Conservation (phyloP, 2,113 vertebrate species). For the Corapipo altera region DNA sequence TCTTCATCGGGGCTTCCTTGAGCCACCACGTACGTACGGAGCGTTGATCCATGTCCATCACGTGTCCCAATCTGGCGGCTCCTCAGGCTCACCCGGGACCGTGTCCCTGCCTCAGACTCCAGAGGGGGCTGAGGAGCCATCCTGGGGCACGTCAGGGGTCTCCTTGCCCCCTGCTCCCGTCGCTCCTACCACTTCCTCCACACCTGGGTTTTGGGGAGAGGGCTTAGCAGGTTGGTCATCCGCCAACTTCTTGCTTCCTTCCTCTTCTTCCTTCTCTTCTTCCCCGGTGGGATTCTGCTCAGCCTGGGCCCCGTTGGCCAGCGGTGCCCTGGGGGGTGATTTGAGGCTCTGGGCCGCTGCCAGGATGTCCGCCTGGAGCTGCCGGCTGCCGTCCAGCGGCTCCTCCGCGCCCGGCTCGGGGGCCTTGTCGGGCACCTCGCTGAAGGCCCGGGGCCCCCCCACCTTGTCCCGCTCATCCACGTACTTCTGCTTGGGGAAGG, state of each 20-base stretch:
- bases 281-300: neutral
- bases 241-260: neutral
- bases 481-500: slow-evolving; percentile 86
- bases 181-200: accelerated
- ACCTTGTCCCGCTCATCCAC: slow-evolving; percentile 77
- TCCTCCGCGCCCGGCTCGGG: slow-evolving; percentile 49
- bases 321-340: slow-evolving; percentile 70
- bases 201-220: accelerated
- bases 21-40: neutral
- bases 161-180: neutral
- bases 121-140: neutral
- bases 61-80: neutral
- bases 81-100: neutral
- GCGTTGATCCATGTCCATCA: neutral
- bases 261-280: neutral
- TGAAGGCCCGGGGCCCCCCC: slow-evolving; percentile 66
- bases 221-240: neutral
- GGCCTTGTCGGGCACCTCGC: slow-evolving; percentile 76
- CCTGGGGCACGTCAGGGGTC: accelerated
- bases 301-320: slow-evolving; percentile 61
- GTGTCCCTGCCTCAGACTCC: neutral
- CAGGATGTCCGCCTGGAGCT: slow-evolving; percentile 82
- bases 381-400: slow-evolving; percentile 74
- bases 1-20: neutral
- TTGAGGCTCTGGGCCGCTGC: slow-evolving; percentile 84